These are phyloP conservation scores for Oreochromis tanganicae DNA, from an alignment of 2,113 vertebrate genomes.

Conservation along the genomic window DNA sequence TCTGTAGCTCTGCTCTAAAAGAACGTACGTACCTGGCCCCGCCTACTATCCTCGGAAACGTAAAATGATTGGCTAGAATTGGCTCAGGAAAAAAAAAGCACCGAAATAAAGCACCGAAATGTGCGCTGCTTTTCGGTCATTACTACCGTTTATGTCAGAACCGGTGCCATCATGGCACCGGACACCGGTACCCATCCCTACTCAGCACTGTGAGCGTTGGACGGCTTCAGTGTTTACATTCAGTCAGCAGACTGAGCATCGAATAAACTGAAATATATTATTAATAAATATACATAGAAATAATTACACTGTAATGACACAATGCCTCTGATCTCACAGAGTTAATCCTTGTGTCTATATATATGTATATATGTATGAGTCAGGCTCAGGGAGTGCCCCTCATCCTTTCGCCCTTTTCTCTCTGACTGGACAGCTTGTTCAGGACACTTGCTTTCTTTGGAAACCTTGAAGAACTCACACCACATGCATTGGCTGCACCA, in stretches of 20 bases:
- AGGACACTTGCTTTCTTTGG: constrained; percentile 12
- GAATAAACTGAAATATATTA: not conserved
- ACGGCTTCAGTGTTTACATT: constrained; percentile 3
- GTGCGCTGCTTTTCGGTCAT: too few relatives aligned
- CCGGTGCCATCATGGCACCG: too few relatives aligned
- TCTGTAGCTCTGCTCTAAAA: too few relatives aligned
- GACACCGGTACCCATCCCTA: too few relatives aligned
- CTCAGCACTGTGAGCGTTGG: not conserved
- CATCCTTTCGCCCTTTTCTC: not conserved
- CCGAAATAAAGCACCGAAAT: too few relatives aligned
- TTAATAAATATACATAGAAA: not conserved
- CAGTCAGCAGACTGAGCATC: not conserved
- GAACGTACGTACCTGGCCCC: too few relatives aligned
- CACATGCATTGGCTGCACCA: not conserved
- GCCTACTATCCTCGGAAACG: too few relatives aligned
- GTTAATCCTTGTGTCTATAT: not conserved
- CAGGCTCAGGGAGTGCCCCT: not conserved
- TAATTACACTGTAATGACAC: not conserved
- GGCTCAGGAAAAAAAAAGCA: too few relatives aligned
- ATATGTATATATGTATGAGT: not conserved
- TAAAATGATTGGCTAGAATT: too few relatives aligned
- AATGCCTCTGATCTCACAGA: not conserved
- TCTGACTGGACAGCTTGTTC: not conserved
- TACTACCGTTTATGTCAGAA: too few relatives aligned
- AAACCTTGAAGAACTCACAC: not conserved